phyloP scores from a whole-genome alignment of 2,797 vertebrate genomes.

The Nannoperca obscura region DNA sequence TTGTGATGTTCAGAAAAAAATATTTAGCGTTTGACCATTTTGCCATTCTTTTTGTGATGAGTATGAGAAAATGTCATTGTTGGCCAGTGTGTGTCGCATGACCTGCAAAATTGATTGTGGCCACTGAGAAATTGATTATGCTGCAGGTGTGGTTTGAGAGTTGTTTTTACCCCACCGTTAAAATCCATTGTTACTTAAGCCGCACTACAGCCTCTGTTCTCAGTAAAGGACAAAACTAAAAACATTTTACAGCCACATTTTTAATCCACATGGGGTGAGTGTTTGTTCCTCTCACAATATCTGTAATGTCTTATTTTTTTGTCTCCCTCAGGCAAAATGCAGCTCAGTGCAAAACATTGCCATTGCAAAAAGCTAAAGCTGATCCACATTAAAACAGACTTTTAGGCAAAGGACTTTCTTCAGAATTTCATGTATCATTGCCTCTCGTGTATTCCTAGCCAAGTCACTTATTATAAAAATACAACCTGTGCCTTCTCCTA shows the following conservation, averaged over 20 bases:
- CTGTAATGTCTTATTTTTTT: slow-evolving; percentile 19
- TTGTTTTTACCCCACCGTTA: not conserved
- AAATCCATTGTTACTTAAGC: not conserved
- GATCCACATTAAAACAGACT: slow-evolving; percentile 1
- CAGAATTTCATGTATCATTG: not conserved
- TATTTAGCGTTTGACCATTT: not conserved
- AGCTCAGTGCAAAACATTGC: slow-evolving; percentile 24
- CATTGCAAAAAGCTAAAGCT: not conserved
- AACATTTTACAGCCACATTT: not conserved
- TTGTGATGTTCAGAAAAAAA: not conserved
- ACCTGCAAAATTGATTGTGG: not conserved
- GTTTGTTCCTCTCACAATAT: slow-evolving; percentile 12
- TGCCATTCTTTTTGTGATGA: not conserved
- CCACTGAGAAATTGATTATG: not conserved
- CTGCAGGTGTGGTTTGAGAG: not conserved
- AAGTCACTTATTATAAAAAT: not conserved
- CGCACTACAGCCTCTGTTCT: not conserved
- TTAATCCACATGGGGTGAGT: not conserved
- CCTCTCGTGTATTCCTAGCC: not conserved
- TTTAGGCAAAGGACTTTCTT: not conserved
- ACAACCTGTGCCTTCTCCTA: slow-evolving; percentile 1
- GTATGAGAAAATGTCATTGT: not conserved
- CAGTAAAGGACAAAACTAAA: not conserved
- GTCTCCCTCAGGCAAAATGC: slow-evolving; percentile 9
- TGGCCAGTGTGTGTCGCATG: not conserved